A percentile compares a stretch with the other conserved stretches of the same genome.
phyloP scores from a whole-genome alignment of 2,113 vertebrate genomes.

The Festucalex cinctus region DNA sequence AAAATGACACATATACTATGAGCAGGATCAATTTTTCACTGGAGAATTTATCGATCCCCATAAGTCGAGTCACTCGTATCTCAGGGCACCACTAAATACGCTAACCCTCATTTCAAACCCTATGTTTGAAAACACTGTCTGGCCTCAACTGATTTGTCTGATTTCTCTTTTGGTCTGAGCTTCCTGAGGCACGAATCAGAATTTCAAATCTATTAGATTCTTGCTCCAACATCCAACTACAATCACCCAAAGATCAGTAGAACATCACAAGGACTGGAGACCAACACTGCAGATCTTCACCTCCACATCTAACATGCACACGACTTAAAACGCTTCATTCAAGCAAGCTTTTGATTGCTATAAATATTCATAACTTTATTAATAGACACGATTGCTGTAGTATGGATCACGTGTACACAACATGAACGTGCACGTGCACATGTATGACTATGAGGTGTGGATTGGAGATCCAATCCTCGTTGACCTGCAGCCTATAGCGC shows the following conservation, averaged over 20 bases:
- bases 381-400: neutral
- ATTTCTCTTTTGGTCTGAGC: neutral
- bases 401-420: neutral
- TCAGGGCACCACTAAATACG: no score
- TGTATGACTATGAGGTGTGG: slow-evolving; percentile 3
- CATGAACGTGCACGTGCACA: slow-evolving; percentile 2
- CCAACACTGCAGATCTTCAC: neutral
- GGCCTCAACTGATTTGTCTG: neutral
- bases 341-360: neutral
- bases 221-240: neutral
- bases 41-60: no score
- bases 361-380: slow-evolving; percentile 1
- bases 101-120: neutral
- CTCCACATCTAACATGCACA: neutral
- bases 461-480: slow-evolving; percentile 1
- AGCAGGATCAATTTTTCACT: no score
- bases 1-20: no score
- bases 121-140: neutral
- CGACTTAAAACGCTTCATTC: neutral
- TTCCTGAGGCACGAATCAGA: neutral
- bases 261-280: neutral
- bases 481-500: slow-evolving; percentile 24
- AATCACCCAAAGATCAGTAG: neutral
- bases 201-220: neutral
- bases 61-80: no score